A percentile compares a stretch with the other conserved stretches of the same genome.
phyloP scores from a whole-genome alignment of 2,113 vertebrate genomes.

The Aldabrachelys gigantea region DNA sequence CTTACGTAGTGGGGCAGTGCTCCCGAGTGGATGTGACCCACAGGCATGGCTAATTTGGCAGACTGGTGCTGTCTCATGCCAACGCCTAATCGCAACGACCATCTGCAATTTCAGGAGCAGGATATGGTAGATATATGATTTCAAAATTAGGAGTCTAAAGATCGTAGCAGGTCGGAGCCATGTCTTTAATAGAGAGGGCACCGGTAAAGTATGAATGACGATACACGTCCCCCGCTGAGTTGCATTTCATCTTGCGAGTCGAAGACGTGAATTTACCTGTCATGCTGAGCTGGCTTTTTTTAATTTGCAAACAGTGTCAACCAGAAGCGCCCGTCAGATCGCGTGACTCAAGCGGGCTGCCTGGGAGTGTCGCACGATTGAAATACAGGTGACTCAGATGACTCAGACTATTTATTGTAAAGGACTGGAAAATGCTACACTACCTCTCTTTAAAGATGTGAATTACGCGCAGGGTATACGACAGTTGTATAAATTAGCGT shows the following conservation, averaged over 20 bases:
- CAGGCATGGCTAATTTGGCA: neutral
- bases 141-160: neutral
- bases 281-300: neutral
- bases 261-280: neutral
- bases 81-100: neutral
- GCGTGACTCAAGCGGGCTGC: neutral
- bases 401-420: neutral
- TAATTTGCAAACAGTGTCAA: neutral
- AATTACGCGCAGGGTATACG: neutral
- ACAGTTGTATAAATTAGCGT: neutral
- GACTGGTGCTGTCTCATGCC: neutral
- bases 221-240: neutral
- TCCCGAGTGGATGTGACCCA: neutral
- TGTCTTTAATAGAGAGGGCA: neutral
- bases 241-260: neutral
- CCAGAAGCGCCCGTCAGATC: neutral
- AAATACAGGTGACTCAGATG: neutral
- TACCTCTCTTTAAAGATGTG: neutral
- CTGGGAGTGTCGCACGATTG: neutral
- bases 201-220: neutral
- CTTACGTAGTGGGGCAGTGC: neutral
- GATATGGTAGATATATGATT: neutral
- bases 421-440: neutral
- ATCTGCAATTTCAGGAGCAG: neutral
- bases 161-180: neutral